A percentile compares a stretch with the other conserved stretches of the same genome.
Evolutionary conservation across 1,140 invertebrate species (phyloP).

Genomic region (Diachasmimorpha longicaudata): DNA sequence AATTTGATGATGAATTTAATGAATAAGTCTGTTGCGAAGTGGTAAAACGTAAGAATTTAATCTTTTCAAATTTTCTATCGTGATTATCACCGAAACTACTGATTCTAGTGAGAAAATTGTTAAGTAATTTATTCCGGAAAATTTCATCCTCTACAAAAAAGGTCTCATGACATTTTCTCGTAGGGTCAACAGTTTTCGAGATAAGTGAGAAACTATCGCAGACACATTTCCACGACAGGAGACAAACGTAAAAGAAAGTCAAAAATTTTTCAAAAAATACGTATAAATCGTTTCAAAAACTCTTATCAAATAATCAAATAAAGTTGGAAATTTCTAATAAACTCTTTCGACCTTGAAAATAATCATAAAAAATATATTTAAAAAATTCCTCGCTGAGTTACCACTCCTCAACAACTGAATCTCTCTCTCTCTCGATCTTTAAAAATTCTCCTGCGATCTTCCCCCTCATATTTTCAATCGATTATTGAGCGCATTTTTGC

Average conservation of each 20-base stretch:
- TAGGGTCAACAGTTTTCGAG: too few relatives aligned
- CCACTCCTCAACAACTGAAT: background rate
- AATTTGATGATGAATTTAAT: background rate
- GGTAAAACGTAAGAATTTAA: background rate
- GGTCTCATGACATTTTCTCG: too few relatives aligned
- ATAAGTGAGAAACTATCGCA: too few relatives aligned
- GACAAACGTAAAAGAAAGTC: background rate
- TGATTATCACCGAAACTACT: too few relatives aligned
- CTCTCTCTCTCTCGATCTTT: too few relatives aligned
- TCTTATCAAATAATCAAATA: too few relatives aligned
- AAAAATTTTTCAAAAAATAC: background rate
- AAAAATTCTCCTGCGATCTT: too few relatives aligned
- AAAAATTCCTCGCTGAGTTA: background rate
- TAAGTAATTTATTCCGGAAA: too few relatives aligned
- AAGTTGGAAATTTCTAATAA: background rate
- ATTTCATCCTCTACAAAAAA: too few relatives aligned
- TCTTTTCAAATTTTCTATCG: background rate
- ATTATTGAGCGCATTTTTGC: slow-evolving; percentile 1
- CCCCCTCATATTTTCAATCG: background rate
- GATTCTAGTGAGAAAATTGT: too few relatives aligned
- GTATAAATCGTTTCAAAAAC: background rate
- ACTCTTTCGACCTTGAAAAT: background rate
- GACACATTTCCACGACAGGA: too few relatives aligned
- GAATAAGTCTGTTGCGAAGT: background rate
- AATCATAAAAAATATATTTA: background rate